A percentile compares a stretch with the other conserved stretches of the same genome.
Evolutionary conservation across 2,797 vertebrate species (phyloP).

Genomic region (Protosalanx chinensis): DNA sequence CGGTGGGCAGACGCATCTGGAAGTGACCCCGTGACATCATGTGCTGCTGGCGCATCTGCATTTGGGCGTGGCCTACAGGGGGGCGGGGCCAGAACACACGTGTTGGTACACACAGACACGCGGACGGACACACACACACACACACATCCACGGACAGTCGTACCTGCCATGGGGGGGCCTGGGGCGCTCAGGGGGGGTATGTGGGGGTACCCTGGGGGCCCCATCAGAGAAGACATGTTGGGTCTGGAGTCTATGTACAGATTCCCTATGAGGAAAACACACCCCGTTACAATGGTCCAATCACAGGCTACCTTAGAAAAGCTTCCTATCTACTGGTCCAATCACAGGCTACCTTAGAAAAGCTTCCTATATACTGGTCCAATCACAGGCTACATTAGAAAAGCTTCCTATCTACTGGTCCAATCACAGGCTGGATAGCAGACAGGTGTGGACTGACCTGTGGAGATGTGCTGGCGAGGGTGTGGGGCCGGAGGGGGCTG

Average conservation of each 20-base stretch:
- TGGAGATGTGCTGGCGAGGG: constrained; percentile 72
- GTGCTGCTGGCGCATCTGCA: constrained; percentile 81
- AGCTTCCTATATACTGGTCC: no score
- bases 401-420: no score
- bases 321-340: background rate
- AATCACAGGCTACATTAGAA: no score
- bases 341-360: background rate
- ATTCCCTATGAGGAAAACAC: constrained; percentile 69
- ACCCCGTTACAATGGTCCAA: constrained; percentile 8
- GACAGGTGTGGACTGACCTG: constrained; percentile 60
- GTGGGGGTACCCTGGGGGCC: constrained; percentile 81
- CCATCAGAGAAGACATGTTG: constrained; percentile 82
- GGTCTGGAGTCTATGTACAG: constrained; percentile 85
- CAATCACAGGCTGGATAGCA: no score
- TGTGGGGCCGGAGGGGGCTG: constrained; percentile 49
- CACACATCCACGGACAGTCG: constrained; percentile 11
- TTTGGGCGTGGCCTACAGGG: constrained; percentile 74
- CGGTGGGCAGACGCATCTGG: constrained; percentile 82
- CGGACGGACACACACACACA: background rate
- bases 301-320: no score
- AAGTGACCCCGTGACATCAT: constrained; percentile 80
- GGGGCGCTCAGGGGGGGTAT: constrained; percentile 78
- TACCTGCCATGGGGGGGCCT: constrained; percentile 78
- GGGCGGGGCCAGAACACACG: background rate
- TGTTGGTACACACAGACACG: background rate